Conservation (phyloP, 2,888 invertebrate species). For the Griposia aprilina region DNA sequence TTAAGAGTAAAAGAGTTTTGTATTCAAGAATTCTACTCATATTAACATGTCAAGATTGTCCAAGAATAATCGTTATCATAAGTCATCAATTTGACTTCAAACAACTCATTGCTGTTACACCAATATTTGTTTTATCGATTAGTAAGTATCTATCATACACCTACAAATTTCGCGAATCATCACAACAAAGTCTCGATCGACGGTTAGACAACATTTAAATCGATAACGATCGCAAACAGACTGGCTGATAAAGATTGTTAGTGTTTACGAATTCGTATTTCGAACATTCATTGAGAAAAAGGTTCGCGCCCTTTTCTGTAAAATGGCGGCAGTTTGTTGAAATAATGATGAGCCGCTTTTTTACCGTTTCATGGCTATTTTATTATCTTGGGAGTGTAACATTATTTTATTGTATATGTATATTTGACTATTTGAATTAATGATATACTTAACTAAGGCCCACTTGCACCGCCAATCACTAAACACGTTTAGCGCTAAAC, state of each 20-base stretch:
- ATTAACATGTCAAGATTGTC: conserved; percentile 4
- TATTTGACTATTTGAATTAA: neutral
- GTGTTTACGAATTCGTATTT: conserved; percentile 52
- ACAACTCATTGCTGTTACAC: conserved; percentile 66
- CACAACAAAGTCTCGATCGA: conserved; percentile 80
- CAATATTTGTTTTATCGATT: conserved; percentile 80
- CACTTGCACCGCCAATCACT: too few species aligned
- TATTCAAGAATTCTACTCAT: neutral
- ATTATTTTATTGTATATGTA: neutral
- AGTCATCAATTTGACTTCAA: conserved; percentile 31
- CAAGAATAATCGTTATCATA: conserved; percentile 25
- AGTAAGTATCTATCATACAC: conserved; percentile 77
- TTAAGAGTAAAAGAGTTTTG: neutral
- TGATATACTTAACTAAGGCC: neutral
- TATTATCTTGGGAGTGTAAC: neutral
- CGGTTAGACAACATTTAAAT: conserved; percentile 76
- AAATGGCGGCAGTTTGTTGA: conserved; percentile 52
- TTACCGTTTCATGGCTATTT: too few species aligned
- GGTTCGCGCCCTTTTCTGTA: conserved; percentile 74
- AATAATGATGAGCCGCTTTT: neutral
- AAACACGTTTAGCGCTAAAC: too few species aligned
- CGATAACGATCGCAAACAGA: conserved; percentile 72
- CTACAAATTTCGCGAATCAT: conserved; percentile 78
- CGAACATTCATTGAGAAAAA: conserved; percentile 69
- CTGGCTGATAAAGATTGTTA: conserved; percentile 62